Percentiles rank a stretch among this genome's conserved stretches.
These are phyloP conservation scores for Meganola albula DNA, from an alignment of 2,888 invertebrate genomes.

Conservation along the genomic window DNA sequence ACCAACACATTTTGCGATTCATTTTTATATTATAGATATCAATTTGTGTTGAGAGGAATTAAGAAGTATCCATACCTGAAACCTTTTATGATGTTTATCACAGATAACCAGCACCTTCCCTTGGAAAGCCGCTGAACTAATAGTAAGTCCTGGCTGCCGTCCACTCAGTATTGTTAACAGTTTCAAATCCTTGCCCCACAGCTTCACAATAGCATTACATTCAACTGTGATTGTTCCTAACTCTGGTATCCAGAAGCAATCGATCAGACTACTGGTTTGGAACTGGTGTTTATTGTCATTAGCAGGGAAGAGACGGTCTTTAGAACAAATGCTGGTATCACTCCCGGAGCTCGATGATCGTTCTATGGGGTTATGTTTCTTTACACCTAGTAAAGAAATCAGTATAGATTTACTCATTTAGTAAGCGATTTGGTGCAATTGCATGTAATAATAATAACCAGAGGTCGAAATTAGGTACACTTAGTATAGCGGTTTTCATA, in stretches of 20 bases:
- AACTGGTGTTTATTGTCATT: conserved; percentile 44
- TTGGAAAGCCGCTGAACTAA: conserved; percentile 53
- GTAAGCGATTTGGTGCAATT: too few species aligned
- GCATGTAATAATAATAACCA: too few species aligned
- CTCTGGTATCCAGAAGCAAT: conserved; percentile 52
- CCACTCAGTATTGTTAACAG: conserved; percentile 49
- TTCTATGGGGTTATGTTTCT: conserved; percentile 37
- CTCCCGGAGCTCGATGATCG: conserved; percentile 49
- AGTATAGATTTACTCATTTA: too few species aligned
- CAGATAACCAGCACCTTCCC: conserved; percentile 59
- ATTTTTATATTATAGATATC: too few species aligned
- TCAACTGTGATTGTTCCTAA: conserved; percentile 59
- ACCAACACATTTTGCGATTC: too few species aligned
- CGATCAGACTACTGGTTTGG: conserved; percentile 46
- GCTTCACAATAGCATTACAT: conserved; percentile 55
- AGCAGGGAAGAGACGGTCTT: conserved; percentile 42
- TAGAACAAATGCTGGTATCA: conserved; percentile 47
- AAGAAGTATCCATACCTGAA: conserved; percentile 46
- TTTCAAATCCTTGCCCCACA: conserved; percentile 53
- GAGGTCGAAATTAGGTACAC: too few species aligned
- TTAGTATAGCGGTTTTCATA: too few species aligned
- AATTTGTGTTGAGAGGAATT: too few species aligned
- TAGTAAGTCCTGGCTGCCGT: conserved; percentile 45
- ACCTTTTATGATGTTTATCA: conserved; percentile 50
- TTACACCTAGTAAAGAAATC: conserved; percentile 37